phyloP scores from a whole-genome alignment of 2,888 invertebrate genomes.

The Clepsis dumicolana region DNA sequence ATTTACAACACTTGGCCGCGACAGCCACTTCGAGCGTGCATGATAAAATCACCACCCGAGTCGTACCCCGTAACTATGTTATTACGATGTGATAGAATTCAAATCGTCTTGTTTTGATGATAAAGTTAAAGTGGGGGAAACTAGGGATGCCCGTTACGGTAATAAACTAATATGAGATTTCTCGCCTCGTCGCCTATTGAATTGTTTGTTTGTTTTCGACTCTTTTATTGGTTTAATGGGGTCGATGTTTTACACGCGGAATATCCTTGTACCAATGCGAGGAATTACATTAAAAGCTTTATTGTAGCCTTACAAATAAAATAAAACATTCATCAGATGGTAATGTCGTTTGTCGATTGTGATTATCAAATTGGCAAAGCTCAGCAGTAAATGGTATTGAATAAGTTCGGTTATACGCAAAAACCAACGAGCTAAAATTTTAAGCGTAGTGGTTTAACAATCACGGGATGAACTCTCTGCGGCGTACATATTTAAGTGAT shows the following conservation, averaged over 20 bases:
- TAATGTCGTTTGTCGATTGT: too few relatives aligned
- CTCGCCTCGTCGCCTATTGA: constrained; percentile 57
- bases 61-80: constrained; percentile 48
- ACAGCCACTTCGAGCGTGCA: constrained; percentile 63
- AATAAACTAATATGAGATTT: constrained; percentile 71
- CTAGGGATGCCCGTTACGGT: constrained; percentile 62
- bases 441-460: neutral
- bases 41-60: constrained; percentile 61
- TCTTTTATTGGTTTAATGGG: constrained; percentile 37
- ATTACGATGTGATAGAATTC: constrained; percentile 50
- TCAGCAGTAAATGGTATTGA: too few relatives aligned
- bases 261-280: neutral
- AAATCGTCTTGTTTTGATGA: constrained; percentile 49
- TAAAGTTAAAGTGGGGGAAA: constrained; percentile 45
- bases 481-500: neutral
- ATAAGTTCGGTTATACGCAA: too few relatives aligned
- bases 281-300: neutral
- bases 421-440: too few relatives aligned
- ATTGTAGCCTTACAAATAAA: neutral
- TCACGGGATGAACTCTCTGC: neutral
- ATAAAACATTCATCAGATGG: too few relatives aligned
- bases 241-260: constrained; percentile 1
- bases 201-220: constrained; percentile 59
- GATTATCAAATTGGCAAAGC: neutral
- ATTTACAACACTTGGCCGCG: constrained; percentile 65